Base-by-base conservation (phyloP, 2,888 invertebrate species). In the Ceratothoa steindachneri region DNA sequence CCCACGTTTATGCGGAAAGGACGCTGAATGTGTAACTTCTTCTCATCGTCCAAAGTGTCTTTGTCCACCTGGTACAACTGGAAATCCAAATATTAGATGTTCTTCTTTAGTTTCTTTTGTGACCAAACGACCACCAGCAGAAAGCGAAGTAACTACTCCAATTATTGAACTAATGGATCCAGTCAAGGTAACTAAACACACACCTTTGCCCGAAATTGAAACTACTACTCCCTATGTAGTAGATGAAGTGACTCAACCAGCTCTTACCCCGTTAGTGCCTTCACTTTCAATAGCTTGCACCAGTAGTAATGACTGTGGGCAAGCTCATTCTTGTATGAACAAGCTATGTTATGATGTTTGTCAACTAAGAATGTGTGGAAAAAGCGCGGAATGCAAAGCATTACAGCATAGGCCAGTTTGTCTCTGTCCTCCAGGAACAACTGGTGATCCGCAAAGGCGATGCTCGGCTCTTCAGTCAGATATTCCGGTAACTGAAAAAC, bases 401-500 rank as follows among this genome's bases (percentile, higher is more conserved):
- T 90, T 90, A 84, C 86, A 90, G 76, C 94, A 94, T 69, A 41
- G 73, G 28, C 73, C 79, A 55, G 68, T 80, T 5, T 81, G 81
- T 66, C n/a, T 79, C 5, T 95, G 94, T 83, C 87, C 89, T 75
- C 88, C 90, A 3, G 91, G 90, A 74, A 94, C 93, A 83, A 88
- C 89, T 70, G 94, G 94, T 0, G 91, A 93, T 85, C 90, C 93
- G 24, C 89, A 90, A 82, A 88, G 88, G 81, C 92, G 91, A 74
- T 95, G 94, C 82, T 86, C 90, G 73, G 74, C 75, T 66, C 27
- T 51, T 7, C 31, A 19, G n/a, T 66, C 53, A n/a, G 19, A 65
- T 30, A 41, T n/a, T 41, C 22, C 22, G 41, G 22, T 19, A 27
- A 30, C 51, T 7, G 7, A 83, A 89, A 87, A 89, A 77, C 67